These are phyloP conservation scores for Rhea pennata DNA, from an alignment of 2,113 vertebrate species.

Conservation along the genomic window DNA sequence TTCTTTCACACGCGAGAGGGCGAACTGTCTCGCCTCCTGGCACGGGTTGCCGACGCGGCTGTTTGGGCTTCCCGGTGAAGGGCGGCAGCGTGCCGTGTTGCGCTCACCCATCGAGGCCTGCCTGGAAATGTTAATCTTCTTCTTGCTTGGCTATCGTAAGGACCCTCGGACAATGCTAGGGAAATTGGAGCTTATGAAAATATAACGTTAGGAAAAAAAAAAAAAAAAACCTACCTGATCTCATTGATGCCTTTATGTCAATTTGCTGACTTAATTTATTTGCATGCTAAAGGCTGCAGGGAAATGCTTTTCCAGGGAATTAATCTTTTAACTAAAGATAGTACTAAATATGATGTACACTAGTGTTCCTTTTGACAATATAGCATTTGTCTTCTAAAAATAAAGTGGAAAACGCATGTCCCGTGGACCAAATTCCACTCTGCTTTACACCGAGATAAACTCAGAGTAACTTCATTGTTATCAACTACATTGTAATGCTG, in stretches of 20 bases:
- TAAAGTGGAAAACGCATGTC: not conserved
- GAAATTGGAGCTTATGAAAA: conserved; percentile 3
- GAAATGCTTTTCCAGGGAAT: conserved; percentile 41
- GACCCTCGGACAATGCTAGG: not conserved
- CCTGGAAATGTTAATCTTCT: not conserved
- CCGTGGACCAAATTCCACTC: conserved; percentile 1
- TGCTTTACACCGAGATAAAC: not conserved
- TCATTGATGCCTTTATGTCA: not conserved
- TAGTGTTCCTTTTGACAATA: conserved; percentile 28
- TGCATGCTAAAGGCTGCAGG: conserved; percentile 27
- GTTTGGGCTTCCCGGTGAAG: not conserved
- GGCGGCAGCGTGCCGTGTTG: not conserved
- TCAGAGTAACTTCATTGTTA: conserved; percentile 12
- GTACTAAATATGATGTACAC: not conserved
- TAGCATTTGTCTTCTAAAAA: conserved; percentile 35
- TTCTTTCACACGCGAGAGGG: not conserved
- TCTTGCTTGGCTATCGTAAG: not conserved
- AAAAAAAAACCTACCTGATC: not conserved
- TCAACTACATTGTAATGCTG: not conserved
- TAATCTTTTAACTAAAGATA: conserved; percentile 39
- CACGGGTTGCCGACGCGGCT: not conserved
- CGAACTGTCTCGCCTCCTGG: not conserved
- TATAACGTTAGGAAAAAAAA: not conserved
- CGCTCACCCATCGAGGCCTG: not conserved
- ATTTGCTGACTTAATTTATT: conserved; percentile 34